Evolutionary conservation across 2,888 invertebrate genomes (phyloP), one percentile per base, ranked within the genome.

Genomic region (Galeopsomyia nigrocyanea): DNA sequence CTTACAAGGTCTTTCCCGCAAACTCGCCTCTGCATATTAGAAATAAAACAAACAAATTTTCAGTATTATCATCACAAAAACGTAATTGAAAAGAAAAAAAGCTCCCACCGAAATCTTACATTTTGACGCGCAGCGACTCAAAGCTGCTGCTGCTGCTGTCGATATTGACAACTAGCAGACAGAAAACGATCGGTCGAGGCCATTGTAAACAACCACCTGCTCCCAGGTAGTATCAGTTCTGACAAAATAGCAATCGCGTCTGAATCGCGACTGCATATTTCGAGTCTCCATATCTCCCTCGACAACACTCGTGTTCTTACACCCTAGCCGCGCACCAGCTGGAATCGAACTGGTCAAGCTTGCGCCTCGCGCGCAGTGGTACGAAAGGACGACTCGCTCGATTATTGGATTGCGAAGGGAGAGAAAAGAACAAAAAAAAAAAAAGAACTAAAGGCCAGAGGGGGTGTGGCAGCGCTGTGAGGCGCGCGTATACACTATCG

Each of bases 171-270:
- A 39, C 39, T 39, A 39, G 39, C 39, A 39, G 39, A 39, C 39
- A 39, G 39, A 39, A 39, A 39, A 39, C 39, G 39, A 39, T 39
- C 39, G 39, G 63, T 17, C 26, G 26, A 22, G 31, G 31, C 39
- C 39, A 39, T 39, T 39, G 67, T 62, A 74, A 74, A 71, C 74
- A 74, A 74, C 71, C 74, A 74, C 74, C 74, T 74, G 74, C 68
- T 71, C 6, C 14, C 19, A 47, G 50, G 47, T 26, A 26, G 39
- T 39, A 39, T 39, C 39, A 39, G 39, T 39, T 13, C 39, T 39
- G 39, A 39, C 39, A 7, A 39, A 9, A 39, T 39, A 39, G 13
- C 7, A 39, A 39, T 10, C 39, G 39, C 10, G 10, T 39, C 13
- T 39, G 39, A 39, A 10, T 10, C 10, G 39, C 7, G 39, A 39